Evolutionary conservation across 2,797 vertebrate species (phyloP).

Genomic region (Numenius phaeopus): DNA sequence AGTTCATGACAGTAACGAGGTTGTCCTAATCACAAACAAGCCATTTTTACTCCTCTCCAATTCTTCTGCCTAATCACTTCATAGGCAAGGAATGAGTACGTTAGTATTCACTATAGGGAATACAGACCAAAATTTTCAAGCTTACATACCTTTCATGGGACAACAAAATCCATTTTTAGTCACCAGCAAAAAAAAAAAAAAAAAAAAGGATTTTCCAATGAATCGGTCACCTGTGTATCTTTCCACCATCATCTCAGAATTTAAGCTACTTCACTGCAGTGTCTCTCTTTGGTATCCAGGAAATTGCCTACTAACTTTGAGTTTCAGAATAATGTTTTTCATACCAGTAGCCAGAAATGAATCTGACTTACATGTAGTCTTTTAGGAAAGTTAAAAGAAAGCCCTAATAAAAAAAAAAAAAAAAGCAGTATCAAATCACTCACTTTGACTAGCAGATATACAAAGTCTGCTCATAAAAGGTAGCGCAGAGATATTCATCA

Average conservation of each 20-base stretch:
- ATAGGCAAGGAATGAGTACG: neutral
- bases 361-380: neutral
- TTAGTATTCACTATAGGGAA: neutral
- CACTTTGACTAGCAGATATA: neutral
- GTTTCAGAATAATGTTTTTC: neutral
- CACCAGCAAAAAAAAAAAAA: neutral
- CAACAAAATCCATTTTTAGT: neutral
- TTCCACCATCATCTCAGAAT: neutral
- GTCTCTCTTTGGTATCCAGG: neutral
- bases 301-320: neutral
- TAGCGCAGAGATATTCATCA: neutral
- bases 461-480: neutral
- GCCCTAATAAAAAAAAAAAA: neutral
- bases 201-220: accelerated
- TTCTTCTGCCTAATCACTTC: neutral
- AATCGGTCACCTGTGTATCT: neutral
- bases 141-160: neutral
- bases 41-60: neutral
- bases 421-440: neutral
- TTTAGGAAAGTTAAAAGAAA: neutral
- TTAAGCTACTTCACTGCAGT: neutral
- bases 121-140: neutral
- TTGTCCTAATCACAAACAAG: neutral
- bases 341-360: neutral
- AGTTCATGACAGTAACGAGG: neutral